Evolutionary conservation across 2,797 vertebrate species (phyloP), one percentile per base, ranked within the genome.

Genomic region (Epinephelus coioides): DNA sequence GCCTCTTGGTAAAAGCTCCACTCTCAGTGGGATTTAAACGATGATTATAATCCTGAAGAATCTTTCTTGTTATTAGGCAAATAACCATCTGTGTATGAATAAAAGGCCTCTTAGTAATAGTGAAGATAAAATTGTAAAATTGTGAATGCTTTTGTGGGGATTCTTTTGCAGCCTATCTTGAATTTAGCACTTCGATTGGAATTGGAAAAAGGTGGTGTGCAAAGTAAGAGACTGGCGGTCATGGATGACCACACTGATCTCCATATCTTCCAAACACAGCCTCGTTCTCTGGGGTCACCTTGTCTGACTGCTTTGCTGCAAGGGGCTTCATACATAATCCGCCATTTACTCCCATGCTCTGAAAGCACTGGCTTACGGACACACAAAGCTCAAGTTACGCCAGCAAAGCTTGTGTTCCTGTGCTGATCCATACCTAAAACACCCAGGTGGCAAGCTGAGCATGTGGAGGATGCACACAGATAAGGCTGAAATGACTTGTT

Each of bases 261-360:
- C 91, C 93, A 91, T 96, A 95, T 96, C 95, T 95, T 85, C 85
- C 81, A 68, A 87, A 86, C 81, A 83, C 95, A 96, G 95, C 84
- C 87, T 75, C 18, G 66, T 88, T 92, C 94, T 93, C 92, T 59
- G 78, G 90, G 92, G 93, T 95, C 87, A 94, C 94, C 90, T 93
- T 94, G 91, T 91, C 86, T 85, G 85, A 88, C 80, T 87, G 84
- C 88, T 70, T 60, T 71, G 80, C 78, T 86, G 84, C 69, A 27
- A 88, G 73, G 86, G 75, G 73, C 89, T 86, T 89, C 86, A 55
- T 87, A 84, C 81, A 87, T 93, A 93, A 94, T 94, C 91, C 69
- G 14, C 84, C 85, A 62, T 91, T 92, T 88, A 87, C 84, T 82
- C 73, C 79, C 43, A 17, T 70, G 70, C 46, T 76, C 47, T 70